phyloP scores from a whole-genome alignment of 2,797 vertebrate genomes.

The Rhabdomys pumilio region DNA sequence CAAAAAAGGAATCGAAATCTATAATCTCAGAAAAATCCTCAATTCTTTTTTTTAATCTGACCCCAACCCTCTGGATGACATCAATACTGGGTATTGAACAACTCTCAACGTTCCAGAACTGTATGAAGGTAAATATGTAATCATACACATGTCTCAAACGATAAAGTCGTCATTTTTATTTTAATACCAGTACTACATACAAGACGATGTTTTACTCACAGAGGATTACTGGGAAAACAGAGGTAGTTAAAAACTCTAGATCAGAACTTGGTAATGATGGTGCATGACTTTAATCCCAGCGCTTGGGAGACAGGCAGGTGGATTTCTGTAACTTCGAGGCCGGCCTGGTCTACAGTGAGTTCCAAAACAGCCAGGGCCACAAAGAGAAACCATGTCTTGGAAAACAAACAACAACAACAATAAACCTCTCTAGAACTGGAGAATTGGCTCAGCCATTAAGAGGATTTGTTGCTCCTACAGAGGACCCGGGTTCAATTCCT shows the following conservation, averaged over 20 bases:
- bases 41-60: background rate
- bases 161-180: background rate
- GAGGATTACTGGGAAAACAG: background rate
- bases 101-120: constrained; percentile 13
- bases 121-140: constrained; percentile 50
- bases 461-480: background rate
- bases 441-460: background rate
- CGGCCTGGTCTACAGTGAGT: background rate
- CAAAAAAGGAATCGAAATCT: background rate
- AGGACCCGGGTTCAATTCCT: background rate
- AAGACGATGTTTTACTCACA: constrained; percentile 14
- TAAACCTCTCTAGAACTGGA: background rate
- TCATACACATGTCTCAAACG: background rate
- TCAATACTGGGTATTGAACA: constrained; percentile 1
- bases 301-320: background rate
- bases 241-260: background rate
- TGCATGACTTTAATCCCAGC: background rate
- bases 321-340: background rate
- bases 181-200: background rate
- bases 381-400: background rate
- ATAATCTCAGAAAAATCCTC: constrained; percentile 7
- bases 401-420: background rate
- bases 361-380: background rate
- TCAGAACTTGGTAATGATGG: background rate
- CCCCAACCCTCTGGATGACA: background rate